Percentiles rank a stretch among this genome's conserved stretches.
Conservation (phyloP, 2,888 invertebrate genomes). For the Epinotia ramella region DNA sequence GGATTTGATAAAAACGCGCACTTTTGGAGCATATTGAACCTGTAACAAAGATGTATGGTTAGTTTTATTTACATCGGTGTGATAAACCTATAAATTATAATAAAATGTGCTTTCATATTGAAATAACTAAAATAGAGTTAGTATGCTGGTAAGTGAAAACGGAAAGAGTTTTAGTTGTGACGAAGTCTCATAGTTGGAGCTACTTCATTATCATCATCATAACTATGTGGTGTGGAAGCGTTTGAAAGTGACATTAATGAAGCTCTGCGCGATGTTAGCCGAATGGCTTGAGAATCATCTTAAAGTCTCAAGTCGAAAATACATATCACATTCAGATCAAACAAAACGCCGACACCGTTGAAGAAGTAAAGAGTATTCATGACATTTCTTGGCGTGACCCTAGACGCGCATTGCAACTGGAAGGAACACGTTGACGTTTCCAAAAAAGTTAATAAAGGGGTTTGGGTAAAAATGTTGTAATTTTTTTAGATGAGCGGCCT, state of each 20-base stretch:
- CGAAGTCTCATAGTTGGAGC: background rate
- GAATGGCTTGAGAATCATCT: too few relatives aligned
- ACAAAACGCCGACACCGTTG: background rate
- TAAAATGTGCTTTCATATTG: background rate
- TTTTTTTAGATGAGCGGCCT: too few relatives aligned
- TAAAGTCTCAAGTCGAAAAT: background rate
- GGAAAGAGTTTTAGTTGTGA: background rate
- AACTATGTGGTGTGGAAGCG: too few relatives aligned
- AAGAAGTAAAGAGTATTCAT: background rate
- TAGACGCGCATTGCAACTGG: background rate
- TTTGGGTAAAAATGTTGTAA: too few relatives aligned
- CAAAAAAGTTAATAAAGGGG: too few relatives aligned
- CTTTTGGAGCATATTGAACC: slow-evolving; percentile 97
- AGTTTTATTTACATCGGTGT: background rate
- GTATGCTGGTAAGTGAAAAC: background rate
- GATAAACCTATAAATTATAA: too few relatives aligned
- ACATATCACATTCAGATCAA: background rate
- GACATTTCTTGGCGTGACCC: background rate
- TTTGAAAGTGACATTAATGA: too few relatives aligned
- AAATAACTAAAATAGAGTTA: background rate
- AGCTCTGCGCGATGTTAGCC: too few relatives aligned
- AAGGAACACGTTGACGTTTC: too few relatives aligned
- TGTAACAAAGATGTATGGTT: slow-evolving; percentile 68
- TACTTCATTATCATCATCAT: too few relatives aligned
- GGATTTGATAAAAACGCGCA: slow-evolving; percentile 86